A percentile compares a stretch with the other conserved stretches of the same genome.
phyloP scores from a whole-genome alignment of 2,797 vertebrate genomes.

The Syncerus caffer region DNA sequence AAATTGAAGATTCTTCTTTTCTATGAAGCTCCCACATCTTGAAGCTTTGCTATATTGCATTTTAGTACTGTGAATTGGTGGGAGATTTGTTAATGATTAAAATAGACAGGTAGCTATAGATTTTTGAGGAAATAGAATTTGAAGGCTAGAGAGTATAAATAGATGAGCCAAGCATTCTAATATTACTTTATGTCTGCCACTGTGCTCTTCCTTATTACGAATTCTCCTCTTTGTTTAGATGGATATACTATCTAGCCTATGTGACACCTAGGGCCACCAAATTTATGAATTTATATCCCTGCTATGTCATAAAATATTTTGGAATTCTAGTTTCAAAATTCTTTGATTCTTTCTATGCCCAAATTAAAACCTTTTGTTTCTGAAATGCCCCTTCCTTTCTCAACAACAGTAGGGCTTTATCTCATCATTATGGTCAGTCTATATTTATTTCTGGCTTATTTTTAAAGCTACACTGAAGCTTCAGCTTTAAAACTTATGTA shows the following conservation, averaged over 20 bases:
- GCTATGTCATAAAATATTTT: neutral
- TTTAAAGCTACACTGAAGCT: neutral
- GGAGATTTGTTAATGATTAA: constrained; percentile 25
- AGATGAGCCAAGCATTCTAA: neutral
- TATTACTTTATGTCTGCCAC: neutral
- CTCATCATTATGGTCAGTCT: neutral
- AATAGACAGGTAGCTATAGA: neutral
- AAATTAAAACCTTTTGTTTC: constrained; percentile 13
- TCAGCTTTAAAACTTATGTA: neutral
- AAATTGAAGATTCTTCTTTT: constrained; percentile 16
- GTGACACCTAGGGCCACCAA: neutral
- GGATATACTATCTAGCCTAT: neutral
- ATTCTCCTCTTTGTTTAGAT: neutral
- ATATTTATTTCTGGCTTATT: neutral
- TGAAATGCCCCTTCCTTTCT: neutral
- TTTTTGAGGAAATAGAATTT: constrained; percentile 20
- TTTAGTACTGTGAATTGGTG: neutral
- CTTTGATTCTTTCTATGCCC: neutral
- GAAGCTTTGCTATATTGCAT: neutral
- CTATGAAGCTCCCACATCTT: neutral
- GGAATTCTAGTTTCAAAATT: neutral
- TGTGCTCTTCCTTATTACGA: neutral
- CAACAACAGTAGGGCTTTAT: neutral
- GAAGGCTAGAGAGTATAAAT: neutral
- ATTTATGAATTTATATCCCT: neutral